Evolutionary conservation across 2,888 invertebrate species (phyloP).

Genomic region (Trissonchulus latispiculum): DNA sequence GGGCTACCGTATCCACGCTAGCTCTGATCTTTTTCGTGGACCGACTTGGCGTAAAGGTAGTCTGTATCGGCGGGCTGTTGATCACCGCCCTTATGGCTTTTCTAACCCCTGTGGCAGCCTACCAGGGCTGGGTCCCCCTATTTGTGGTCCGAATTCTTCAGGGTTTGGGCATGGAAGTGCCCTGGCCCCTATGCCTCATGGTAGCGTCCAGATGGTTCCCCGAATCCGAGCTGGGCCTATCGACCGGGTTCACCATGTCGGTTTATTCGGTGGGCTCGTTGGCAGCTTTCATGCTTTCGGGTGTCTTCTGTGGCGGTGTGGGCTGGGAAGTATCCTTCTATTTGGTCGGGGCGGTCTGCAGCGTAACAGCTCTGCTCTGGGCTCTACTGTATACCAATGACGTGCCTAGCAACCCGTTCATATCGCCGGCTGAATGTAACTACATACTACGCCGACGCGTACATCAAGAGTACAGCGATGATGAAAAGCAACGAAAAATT

Average conservation of each 20-base stretch:
- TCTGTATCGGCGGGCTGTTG: neutral
- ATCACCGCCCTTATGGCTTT: neutral
- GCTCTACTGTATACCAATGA: neutral
- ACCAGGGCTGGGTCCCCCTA: neutral
- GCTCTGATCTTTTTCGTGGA: neutral
- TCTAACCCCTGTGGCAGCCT: neutral
- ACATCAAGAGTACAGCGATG: neutral
- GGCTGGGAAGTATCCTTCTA: neutral
- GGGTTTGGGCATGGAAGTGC: neutral
- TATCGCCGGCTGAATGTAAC: neutral
- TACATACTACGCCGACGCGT: neutral
- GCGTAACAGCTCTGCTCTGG: neutral
- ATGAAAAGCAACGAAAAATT: neutral
- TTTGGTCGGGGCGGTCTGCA: neutral
- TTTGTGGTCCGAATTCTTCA: neutral
- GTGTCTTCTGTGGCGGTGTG: neutral
- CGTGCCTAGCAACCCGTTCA: neutral
- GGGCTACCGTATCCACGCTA: neutral
- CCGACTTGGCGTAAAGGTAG: neutral
- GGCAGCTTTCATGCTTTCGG: neutral
- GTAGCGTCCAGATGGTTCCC: neutral
- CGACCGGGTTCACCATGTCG: neutral
- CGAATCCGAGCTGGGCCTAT: neutral
- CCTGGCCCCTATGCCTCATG: neutral
- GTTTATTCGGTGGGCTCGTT: neutral